Evolutionary conservation across 2,797 vertebrate species (phyloP), one percentile per base, ranked within the genome.

Genomic region (Bovichtus diacanthus): DNA sequence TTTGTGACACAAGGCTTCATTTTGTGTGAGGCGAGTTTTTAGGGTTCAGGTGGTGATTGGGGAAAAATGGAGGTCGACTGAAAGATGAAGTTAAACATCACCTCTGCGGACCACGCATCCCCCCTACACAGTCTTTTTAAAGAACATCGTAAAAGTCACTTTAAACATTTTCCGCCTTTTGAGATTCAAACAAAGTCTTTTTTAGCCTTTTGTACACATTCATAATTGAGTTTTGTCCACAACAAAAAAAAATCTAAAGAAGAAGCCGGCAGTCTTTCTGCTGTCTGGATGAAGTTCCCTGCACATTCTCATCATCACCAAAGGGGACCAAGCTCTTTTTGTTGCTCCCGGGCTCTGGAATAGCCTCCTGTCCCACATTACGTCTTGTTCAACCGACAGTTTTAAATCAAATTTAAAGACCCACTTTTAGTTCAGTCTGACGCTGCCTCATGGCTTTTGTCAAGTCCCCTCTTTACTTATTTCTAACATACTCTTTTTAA

Each of bases 1-100:
- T 95, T 95, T 94, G 92, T 95, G 95, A 96, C 92, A 96, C 91
- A 93, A 90, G 88, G 94, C 95, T 95, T 96, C 96, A 96, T 97
- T 96, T 97, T 96, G 96, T 95, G 93, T 84, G 93, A 94, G 92
- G 91, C 86, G 87, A 89, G 88, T 88, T 94, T 92, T 94, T 93
- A 87, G 95, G 93, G 91, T 93, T 96, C 95, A 96, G 96, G 95
- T 96, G 90, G 89, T 70, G 88, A 88, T 92, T 77, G 85, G 85
- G 93, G 93, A 92, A 94, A 96, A 96, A 96, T 96, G 95, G 96
- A 95, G 93, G 92, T 92, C 60, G 87, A 70, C 65, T 64, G 41
- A 63, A 58, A 66, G 74, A 84, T 71, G 70, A 88, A 90, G 84
- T 89, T 81, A 63, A 65, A 65, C 70, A 63, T 80, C 66, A 70